These are phyloP conservation scores for Merodon equestris DNA, from an alignment of 2,888 invertebrate species.

Conservation along the genomic window DNA sequence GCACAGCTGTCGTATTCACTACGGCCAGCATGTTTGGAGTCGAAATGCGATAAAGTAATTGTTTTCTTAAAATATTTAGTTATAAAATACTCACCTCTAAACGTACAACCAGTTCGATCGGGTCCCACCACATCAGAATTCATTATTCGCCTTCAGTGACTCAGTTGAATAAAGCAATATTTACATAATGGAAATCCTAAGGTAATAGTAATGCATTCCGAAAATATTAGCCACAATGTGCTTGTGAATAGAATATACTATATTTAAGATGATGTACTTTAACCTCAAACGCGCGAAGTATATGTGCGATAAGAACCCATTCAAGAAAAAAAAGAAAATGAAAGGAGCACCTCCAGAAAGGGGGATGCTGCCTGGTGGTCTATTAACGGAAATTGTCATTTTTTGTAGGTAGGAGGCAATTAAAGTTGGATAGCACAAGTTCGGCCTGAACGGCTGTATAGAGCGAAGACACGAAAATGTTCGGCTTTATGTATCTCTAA, in stretches of 20 bases:
- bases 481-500: no score
- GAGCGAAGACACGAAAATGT: no score
- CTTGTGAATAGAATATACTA: constrained; percentile 1
- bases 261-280: constrained; percentile 5
- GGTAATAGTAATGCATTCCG: no score
- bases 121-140: neutral
- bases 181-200: constrained; percentile 66
- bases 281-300: constrained; percentile 5
- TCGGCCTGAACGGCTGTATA: no score
- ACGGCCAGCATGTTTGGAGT: constrained; percentile 49
- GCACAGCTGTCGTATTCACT: constrained; percentile 22
- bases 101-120: constrained; percentile 14
- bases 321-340: no score
- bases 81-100: constrained; percentile 45
- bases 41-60: constrained; percentile 64
- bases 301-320: constrained; percentile 33
- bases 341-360: no score
- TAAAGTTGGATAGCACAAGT: no score
- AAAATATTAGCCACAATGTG: no score
- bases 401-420: no score
- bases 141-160: constrained; percentile 5
- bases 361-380: neutral
- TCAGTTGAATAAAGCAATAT: constrained; percentile 15
- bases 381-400: no score
- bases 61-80: constrained; percentile 71